Conservation (phyloP, 2,888 invertebrate genomes). For the Tolmerus cingulatus region DNA sequence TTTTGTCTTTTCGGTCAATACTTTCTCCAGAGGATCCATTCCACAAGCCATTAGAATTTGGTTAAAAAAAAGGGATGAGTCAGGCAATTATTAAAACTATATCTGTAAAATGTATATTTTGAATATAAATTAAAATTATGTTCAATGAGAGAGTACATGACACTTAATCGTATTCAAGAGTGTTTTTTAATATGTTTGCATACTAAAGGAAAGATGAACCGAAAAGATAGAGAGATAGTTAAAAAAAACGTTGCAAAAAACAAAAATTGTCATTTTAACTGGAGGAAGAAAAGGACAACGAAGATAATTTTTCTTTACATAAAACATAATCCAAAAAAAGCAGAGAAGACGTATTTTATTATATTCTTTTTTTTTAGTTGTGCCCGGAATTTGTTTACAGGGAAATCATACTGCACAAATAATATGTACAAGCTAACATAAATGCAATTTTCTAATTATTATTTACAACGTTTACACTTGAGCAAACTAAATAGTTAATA, state of each 20-base stretch:
- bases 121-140: constrained; percentile 1
- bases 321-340: background rate
- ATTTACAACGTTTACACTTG: background rate
- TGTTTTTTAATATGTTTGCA: background rate
- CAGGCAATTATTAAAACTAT: constrained; percentile 44
- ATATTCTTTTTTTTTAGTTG: background rate
- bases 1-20: constrained; percentile 35
- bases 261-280: background rate
- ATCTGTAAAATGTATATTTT: constrained; percentile 1
- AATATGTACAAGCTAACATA: background rate
- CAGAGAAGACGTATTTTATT: background rate
- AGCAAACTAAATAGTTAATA: background rate
- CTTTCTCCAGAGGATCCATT: constrained; percentile 37
- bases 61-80: constrained; percentile 49
- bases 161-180: background rate
- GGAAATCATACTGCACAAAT: background rate
- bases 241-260: constrained; percentile 1
- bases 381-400: background rate
- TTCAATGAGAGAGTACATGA: background rate
- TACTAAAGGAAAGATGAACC: constrained; percentile 4
- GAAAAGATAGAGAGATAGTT: constrained; percentile 28
- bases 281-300: background rate
- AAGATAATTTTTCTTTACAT: background rate
- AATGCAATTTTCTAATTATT: background rate
- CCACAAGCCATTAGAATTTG: constrained; percentile 38